Evolutionary conservation across 1,140 invertebrate species (phyloP), one percentile per base, ranked within the genome.

Genomic region (Hestina assimilis): DNA sequence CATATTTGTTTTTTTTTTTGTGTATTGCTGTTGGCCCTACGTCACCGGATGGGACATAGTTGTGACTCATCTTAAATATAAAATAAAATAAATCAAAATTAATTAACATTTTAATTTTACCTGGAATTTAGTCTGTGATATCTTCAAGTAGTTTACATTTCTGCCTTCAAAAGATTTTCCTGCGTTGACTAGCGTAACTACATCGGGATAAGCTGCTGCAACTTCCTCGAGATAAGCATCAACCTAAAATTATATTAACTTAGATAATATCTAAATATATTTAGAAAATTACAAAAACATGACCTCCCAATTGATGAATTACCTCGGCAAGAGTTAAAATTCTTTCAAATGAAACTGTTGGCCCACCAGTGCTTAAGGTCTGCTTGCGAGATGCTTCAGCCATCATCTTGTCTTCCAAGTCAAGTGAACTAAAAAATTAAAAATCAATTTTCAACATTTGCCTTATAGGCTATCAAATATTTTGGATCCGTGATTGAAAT

Each of bases 61-160:
- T n/a, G n/a, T n/a, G n/a, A n/a, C n/a, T n/a, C n/a, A n/a, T n/a
- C n/a, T n/a, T n/a, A n/a, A n/a, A n/a, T n/a, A n/a, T n/a, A n/a
- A n/a, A n/a, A n/a, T n/a, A n/a, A n/a, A n/a, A n/a, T n/a, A n/a
- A n/a, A n/a, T n/a, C n/a, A n/a, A n/a, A n/a, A n/a, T n/a, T n/a
- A n/a, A n/a, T n/a, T n/a, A n/a, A n/a, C 5, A 24, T 43, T 12
- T 9, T 3, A 14, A 29, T n/a, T n/a, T 29, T 51, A 71, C 64
- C 59, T 76, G 24, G 61, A 94, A 94, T 4, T 92, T 79, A 63
- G 35, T 79, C 66, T 62, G 88, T 6, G 90, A 91, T 41, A 92
- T 90, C 24, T 86, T 90, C 31, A 92, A 74, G 24, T 87, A 89
- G 56, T 90, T 90, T 15, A 92, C 72, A 2, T 77, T 77, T 12